Percentiles rank a stretch among this genome's conserved stretches.
Conservation (phyloP, 2,797 vertebrate genomes). For the Enteromius fasciolatus region DNA sequence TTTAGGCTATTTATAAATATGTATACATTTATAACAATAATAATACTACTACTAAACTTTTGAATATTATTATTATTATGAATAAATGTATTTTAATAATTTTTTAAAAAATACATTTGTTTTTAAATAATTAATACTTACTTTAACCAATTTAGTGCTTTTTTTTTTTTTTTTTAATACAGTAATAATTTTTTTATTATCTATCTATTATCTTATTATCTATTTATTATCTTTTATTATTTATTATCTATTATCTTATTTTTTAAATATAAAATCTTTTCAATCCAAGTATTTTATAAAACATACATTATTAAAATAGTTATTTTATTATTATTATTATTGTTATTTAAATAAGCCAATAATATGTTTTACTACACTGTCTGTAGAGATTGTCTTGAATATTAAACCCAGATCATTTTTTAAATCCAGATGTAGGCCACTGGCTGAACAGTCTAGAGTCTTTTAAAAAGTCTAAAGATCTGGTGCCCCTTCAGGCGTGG, state of each 20-base stretch:
- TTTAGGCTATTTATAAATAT: not conserved
- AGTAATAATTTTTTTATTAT: too few relatives aligned
- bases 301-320: not conserved
- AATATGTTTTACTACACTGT: not conserved
- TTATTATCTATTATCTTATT: too few relatives aligned
- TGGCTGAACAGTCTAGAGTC: not conserved
- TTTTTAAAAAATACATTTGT: not conserved
- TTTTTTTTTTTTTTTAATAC: too few relatives aligned
- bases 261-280: not conserved
- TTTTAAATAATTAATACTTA: not conserved
- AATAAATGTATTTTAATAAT: not conserved
- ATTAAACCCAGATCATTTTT: not conserved
- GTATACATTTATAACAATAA: not conserved
- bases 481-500: slow-evolving; percentile 27
- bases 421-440: slow-evolving; percentile 17
- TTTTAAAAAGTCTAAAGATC: slow-evolving; percentile 21
- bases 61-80: not conserved
- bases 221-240: too few relatives aligned
- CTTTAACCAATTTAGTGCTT: too few relatives aligned
- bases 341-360: not conserved
- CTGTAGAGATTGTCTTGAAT: not conserved
- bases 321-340: not conserved
- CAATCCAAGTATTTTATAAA: not conserved
- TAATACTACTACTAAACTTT: not conserved
- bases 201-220: too few relatives aligned